Base-by-base conservation (phyloP, 2,797 vertebrate species). In the Orestias chungarensis region DNA sequence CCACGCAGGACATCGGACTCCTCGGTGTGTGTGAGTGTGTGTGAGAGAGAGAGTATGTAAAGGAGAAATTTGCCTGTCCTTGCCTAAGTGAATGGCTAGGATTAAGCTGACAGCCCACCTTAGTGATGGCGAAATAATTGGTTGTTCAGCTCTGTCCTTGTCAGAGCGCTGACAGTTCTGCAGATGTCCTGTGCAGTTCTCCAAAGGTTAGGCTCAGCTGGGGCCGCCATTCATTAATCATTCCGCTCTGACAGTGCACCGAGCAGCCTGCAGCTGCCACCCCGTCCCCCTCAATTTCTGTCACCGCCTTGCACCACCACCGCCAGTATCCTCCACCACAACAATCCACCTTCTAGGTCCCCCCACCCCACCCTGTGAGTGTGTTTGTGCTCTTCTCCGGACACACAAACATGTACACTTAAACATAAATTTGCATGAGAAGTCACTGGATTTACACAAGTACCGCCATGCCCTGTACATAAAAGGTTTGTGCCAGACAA, bases 131-230 rank as follows among this genome's bases (percentile, higher is more conserved):
- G 96, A 98, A 98, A 98, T 99, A 99, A 99, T 99, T 99, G 97
- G 97, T 99, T 98, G 97, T 98, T 99, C 97, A 98, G 97, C 97
- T 98, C 97, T 97, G 97, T 99, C 97, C 97, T 99, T 99, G 97
- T 99, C 97, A 98, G 96, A 96, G 96, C 95, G 92, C 95, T 99
- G 97, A 99, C 97, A 99, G 97, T 97, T 97, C 95, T 96, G 96
- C 97, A 98, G 97, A 99, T 98, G 97, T 98, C 97, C 97, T 99
- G 97, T 95, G 96, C 95, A 83, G 96, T 96, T 98, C 97, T 97
- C 97, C 97, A 98, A 99, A 99, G 97, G 97, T 99, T 98, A 99
- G 96, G 94, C 96, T 97, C 96, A 97, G 96, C 97, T 96, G 96
- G 96, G 95, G 95, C 95, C 94, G 95, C 92, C 96, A 96, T 96